Conservation (phyloP, 2,113 vertebrate genomes). For the Microcebus ravelobensis region DNA sequence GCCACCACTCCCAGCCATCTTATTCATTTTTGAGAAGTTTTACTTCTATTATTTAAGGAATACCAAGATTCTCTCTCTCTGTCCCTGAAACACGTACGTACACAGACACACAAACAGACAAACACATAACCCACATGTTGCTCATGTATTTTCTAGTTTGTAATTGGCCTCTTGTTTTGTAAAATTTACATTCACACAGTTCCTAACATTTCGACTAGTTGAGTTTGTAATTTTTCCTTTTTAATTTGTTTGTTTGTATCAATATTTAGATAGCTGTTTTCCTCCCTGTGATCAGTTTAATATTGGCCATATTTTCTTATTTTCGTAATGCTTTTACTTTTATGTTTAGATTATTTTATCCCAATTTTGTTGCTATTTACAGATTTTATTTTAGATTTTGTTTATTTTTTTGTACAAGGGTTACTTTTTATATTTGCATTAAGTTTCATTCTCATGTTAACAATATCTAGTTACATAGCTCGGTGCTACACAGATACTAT, state of each 20-base stretch:
- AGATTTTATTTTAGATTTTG: neutral
- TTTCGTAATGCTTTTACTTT: neutral
- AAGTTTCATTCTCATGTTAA: neutral
- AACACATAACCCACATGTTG: no score
- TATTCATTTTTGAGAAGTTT: neutral
- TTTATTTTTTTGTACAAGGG: neutral
- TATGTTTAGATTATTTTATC: neutral
- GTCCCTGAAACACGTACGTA: neutral
- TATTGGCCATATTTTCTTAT: neutral
- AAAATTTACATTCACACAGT: neutral
- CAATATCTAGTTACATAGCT: neutral
- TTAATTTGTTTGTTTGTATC: neutral
- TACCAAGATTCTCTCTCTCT: neutral
- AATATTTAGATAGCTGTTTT: neutral
- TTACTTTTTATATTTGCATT: neutral
- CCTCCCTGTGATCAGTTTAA: neutral
- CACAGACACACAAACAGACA: neutral
- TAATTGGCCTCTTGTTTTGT: neutral
- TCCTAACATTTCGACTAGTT: neutral
- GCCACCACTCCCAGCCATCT: no score
- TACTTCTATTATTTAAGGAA: neutral
- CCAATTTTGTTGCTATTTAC: neutral
- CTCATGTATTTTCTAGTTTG: neutral
- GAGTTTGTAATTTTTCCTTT: neutral
- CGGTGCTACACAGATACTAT: neutral